Percentiles rank a stretch among this genome's conserved stretches.
phyloP scores from a whole-genome alignment of 2,888 invertebrate genomes.

The Eristalis arbustorum region DNA sequence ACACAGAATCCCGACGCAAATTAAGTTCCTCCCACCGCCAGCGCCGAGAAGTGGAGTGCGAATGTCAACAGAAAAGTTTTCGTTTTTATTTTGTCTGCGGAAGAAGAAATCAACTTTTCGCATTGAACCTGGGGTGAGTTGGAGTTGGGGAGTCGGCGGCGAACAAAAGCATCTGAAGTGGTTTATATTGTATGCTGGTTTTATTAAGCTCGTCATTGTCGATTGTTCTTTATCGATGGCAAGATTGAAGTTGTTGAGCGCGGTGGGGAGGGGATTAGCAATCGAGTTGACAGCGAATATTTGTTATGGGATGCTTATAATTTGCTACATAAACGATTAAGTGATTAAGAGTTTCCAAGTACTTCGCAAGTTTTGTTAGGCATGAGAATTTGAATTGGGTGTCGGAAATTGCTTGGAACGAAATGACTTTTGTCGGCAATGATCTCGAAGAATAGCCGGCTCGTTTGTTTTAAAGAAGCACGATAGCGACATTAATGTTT shows the following conservation, averaged over 20 bases:
- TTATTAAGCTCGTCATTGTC: not conserved
- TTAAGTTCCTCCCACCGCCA: conserved; percentile 28
- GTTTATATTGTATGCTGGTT: not conserved
- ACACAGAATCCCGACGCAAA: conserved; percentile 17
- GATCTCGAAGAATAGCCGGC: not conserved
- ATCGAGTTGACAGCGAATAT: conserved; percentile 17
- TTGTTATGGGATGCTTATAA: conserved; percentile 26
- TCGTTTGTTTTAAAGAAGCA: not conserved
- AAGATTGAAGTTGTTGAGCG: conserved; percentile 7
- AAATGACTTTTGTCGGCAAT: not conserved
- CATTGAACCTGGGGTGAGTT: not conserved
- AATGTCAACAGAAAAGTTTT: conserved; percentile 43
- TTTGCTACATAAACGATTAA: conserved; percentile 14
- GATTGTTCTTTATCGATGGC: conserved; percentile 34
- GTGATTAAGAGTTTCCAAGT: not conserved
- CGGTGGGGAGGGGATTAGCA: conserved; percentile 26
- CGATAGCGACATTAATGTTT: not conserved
- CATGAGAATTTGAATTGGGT: not conserved
- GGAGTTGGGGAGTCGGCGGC: not conserved
- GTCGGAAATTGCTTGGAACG: not conserved
- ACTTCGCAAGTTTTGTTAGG: not conserved
- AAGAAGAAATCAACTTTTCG: conserved; percentile 2
- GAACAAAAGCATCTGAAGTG: not conserved
- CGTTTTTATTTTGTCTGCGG: not conserved
- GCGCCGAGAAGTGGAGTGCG: conserved; percentile 4